A percentile compares a stretch with the other conserved stretches of the same genome.
Evolutionary conservation across 2,888 invertebrate genomes (phyloP).

Genomic region (Eupithecia inturbata): DNA sequence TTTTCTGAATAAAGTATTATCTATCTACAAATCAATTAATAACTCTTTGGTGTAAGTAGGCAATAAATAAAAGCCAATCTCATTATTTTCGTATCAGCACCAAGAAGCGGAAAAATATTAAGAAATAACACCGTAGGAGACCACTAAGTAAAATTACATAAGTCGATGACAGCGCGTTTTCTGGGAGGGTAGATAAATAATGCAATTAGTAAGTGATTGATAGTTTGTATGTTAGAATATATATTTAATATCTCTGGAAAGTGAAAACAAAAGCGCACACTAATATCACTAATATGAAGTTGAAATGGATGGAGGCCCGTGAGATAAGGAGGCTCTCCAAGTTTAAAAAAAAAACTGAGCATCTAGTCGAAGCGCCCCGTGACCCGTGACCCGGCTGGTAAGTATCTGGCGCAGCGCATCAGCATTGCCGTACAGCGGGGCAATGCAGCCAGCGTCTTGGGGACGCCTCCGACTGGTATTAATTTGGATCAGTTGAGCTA

Average conservation of each 20-base stretch:
- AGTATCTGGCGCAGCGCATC: too few relatives aligned
- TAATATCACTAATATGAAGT: neutral
- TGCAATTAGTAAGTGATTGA: conserved; percentile 77
- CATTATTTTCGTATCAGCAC: conserved; percentile 49
- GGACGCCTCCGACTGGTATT: too few relatives aligned
- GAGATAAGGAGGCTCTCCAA: too few relatives aligned
- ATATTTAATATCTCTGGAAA: conserved; percentile 34
- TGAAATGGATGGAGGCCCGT: neutral
- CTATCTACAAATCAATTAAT: neutral
- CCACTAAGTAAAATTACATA: conserved; percentile 77
- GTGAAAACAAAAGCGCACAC: conserved; percentile 25
- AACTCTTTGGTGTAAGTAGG: neutral
- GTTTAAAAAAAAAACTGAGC: too few relatives aligned
- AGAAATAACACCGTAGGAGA: conserved; percentile 66
- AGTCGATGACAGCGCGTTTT: conserved; percentile 72
- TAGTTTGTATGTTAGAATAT: conserved; percentile 52
- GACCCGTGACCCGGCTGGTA: too few relatives aligned
- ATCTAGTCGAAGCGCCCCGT: too few relatives aligned
- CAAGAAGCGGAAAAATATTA: conserved; percentile 63
- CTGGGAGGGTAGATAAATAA: conserved; percentile 73
- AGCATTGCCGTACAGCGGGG: too few relatives aligned
- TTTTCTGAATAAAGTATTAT: too few relatives aligned
- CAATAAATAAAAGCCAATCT: conserved; percentile 45
- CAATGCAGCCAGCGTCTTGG: too few relatives aligned
- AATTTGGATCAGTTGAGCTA: too few relatives aligned